Evolutionary conservation across 2,888 invertebrate species (phyloP), one percentile per base, ranked within the genome.

Genomic region (Meiosimyza platycephala): DNA sequence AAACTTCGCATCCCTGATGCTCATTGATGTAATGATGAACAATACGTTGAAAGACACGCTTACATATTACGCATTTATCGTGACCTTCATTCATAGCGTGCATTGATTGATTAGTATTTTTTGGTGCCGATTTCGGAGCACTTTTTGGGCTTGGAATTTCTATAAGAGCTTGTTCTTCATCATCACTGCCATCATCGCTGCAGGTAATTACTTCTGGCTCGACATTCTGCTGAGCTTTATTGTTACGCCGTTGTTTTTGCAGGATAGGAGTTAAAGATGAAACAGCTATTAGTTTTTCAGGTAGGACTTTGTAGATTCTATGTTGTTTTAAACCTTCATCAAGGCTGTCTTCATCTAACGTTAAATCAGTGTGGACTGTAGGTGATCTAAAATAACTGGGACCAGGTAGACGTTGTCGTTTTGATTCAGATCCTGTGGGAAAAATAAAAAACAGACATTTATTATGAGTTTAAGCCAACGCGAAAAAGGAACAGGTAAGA

Each of bases 11-110:
- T n/a, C 78, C 78, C 0, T 79, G 81, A 78, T 83, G 83, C 40
- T 78, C 77, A 52, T 80, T 81, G 0, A 81, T 80, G 60, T 83
- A 83, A 68, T 83, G 83, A 55, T 80, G 79, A 1, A 82, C 80
- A 6, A 79, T 78, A 15, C 80, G 79, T 12, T 78, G 76, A 3
- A 79, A 74, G 60, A 71, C 78, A 9, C 75, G 74, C 6, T 76
- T 71, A 67, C 83, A 83, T 62, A 82, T 75, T 0, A 81, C 74
- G 66, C 83, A 83, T 62, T 68, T 65, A 22, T 77, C 75, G 33
- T 76, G 74, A 47, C 65, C 22, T 71, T 76, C 76, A 1, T 73
- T 72, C 54, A 52, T 69, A 22, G 73, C 73, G 66, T 78, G 74
- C 65, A 79, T 73, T n/a, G 73, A 64, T 0, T 67, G 71, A 48